These are phyloP conservation scores for Oreonectes daqikongensis DNA, from an alignment of 2,797 vertebrate genomes.

Conservation along the genomic window DNA sequence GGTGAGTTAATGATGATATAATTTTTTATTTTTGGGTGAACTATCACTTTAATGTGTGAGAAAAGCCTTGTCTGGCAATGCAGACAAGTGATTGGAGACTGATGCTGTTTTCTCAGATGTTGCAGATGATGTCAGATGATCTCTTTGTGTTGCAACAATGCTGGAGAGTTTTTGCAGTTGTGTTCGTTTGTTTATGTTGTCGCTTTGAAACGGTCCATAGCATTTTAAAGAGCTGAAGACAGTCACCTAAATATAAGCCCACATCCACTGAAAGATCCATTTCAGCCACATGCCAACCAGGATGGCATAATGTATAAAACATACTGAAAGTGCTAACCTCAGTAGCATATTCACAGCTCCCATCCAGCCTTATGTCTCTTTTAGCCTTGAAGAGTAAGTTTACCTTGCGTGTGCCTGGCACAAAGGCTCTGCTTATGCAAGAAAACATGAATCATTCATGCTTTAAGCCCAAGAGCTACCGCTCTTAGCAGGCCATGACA, in stretches of 20 bases:
- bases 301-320: slow-evolving; percentile 23
- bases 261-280: slow-evolving; percentile 1
- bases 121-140: too few species aligned
- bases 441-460: slow-evolving; percentile 56
- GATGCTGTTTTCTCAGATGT: too few species aligned
- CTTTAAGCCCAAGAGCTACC: slow-evolving; percentile 20
- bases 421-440: slow-evolving; percentile 45
- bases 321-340: background rate
- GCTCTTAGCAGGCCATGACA: slow-evolving; percentile 41
- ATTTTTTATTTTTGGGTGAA: too few species aligned
- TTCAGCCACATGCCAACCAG: background rate
- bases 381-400: slow-evolving; percentile 32
- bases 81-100: too few species aligned
- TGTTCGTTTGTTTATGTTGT: too few species aligned
- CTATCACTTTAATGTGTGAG: background rate
- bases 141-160: background rate
- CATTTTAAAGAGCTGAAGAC: too few species aligned
- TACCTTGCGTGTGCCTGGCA: slow-evolving; percentile 34
- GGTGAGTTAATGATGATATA: too few species aligned
- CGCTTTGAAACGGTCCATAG: too few species aligned
- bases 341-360: background rate
- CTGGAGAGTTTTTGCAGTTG: too few species aligned
- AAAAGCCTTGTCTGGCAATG: too few species aligned
- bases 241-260: too few species aligned
- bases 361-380: background rate